These are phyloP conservation scores for Ochropacha duplaris DNA, from an alignment of 2,888 invertebrate species.

Conservation along the genomic window DNA sequence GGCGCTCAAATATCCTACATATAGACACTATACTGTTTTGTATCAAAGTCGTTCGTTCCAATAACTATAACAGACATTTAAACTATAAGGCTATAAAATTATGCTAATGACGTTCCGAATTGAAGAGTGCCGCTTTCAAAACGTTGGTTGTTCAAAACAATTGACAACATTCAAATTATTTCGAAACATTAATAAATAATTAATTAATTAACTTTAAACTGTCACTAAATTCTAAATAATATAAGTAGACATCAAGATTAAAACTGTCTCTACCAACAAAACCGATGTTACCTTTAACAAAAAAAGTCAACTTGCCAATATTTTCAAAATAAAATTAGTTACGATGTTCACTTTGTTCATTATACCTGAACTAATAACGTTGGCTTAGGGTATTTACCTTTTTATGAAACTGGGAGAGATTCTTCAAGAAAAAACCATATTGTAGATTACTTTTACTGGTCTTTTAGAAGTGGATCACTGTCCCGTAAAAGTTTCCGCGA, in stretches of 20 bases:
- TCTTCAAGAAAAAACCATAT: slow-evolving; percentile 52
- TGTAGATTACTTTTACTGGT: slow-evolving; percentile 55
- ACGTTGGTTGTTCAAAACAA: background rate
- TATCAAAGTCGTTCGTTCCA: background rate
- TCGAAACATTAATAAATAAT: too few relatives aligned
- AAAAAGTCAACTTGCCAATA: background rate
- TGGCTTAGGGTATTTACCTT: slow-evolving; percentile 10
- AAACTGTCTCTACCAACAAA: background rate
- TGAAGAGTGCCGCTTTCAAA: background rate
- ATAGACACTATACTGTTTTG: slow-evolving; percentile 6
- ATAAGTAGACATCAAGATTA: background rate
- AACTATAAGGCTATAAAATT: slow-evolving; percentile 3
- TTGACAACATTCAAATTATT: background rate
- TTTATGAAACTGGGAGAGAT: slow-evolving; percentile 29
- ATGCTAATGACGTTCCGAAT: background rate
- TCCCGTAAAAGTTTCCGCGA: slow-evolving; percentile 78
- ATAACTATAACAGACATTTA: slow-evolving; percentile 14
- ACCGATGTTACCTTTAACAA: background rate
- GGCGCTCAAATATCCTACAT: slow-evolving; percentile 21
- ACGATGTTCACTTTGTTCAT: background rate
- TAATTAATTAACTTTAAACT: too few relatives aligned
- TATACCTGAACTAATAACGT: background rate
- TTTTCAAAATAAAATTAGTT: background rate
- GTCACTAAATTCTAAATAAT: too few relatives aligned
- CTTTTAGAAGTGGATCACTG: slow-evolving; percentile 73